A percentile compares a stretch with the other conserved stretches of the same genome.
These are phyloP conservation scores for Dicrurus megarhynchus DNA, from an alignment of 2,113 vertebrate species.

Conservation along the genomic window DNA sequence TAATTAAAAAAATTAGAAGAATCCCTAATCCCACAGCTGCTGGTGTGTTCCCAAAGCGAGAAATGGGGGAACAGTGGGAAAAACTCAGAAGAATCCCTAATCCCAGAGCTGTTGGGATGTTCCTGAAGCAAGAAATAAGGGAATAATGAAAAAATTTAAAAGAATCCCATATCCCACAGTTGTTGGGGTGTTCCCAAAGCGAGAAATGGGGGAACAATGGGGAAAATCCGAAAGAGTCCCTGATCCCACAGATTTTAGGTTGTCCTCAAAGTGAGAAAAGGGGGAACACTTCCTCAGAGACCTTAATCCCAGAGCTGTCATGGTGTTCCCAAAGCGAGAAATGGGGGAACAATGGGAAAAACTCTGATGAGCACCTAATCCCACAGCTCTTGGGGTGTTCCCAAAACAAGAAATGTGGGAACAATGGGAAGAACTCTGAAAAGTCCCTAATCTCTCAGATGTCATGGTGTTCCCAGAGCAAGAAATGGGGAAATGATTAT, in stretches of 20 bases:
- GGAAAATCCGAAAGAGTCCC: not conserved
- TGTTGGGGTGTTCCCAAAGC: not conserved
- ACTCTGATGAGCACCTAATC: not conserved
- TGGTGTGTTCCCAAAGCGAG: not conserved
- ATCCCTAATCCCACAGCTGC: not conserved
- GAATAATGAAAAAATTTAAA: not conserved
- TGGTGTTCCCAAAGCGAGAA: not conserved
- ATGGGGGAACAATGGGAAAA: not conserved
- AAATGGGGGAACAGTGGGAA: not conserved
- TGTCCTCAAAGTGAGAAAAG: not conserved
- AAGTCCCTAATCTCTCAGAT: not conserved
- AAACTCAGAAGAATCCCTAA: accelerated
- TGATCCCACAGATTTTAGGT: accelerated
- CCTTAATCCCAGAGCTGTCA: not conserved
- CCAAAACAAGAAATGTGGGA: not conserved
- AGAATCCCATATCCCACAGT: not conserved
- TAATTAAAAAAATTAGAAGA: not conserved
- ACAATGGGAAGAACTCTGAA: not conserved
- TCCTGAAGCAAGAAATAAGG: not conserved
- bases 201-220: not conserved
- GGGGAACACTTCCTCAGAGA: not conserved
- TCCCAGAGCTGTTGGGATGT: accelerated
- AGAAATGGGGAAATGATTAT: not conserved
- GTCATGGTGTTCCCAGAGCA: not conserved
- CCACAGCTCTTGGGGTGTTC: not conserved